Evolutionary conservation across 2,113 vertebrate genomes (phyloP), one percentile per base, ranked within the genome.

Genomic region (Rhodinocichla rosea): DNA sequence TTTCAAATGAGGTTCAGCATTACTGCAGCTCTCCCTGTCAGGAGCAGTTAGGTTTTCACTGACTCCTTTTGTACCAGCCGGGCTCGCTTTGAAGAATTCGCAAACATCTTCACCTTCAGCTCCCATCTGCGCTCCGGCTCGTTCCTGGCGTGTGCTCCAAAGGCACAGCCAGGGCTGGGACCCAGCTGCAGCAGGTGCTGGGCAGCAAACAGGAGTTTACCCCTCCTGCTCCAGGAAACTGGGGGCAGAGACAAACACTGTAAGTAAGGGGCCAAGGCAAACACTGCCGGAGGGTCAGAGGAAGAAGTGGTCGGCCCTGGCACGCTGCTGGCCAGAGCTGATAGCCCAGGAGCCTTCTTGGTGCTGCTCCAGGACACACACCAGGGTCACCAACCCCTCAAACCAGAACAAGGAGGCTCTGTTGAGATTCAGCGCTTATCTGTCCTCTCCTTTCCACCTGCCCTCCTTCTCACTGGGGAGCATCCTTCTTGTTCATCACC

Each of bases 1-100:
- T 97, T 97, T 97, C 95, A 89, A 91, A 95, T 97, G 94, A 97
- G 94, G 94, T 89, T 91, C 87, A 87, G 89, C 81, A 15, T 87
- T 78, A 68, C 93, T 76, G 47, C 87, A 50, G 89, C 91, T 89
- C 45, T 87, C 76, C 9, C 86, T 90, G 94, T 93, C 96, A 87
- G 37, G 64, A 92, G 81, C 7, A 33, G 28, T 93, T 97, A 96
- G 91, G 55, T 87, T 92, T 63, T 11, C 92, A 81, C 76, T 87
- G 95, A 87, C 96, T 97, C 39, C 91, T 81, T 74, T 70, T 90
- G 86, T 69, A 92, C 40, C 76, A 47, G 79, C 20, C 7, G 16
- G 71, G 76, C 45, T 92, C 1, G 6, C 87, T 97, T 95, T 95
- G 94, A 95, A 95, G 94, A 49, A 60, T 79, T 69, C 69, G 2